These are phyloP conservation scores for Periparus ater DNA, from an alignment of 2,797 vertebrate genomes.

Conservation along the genomic window DNA sequence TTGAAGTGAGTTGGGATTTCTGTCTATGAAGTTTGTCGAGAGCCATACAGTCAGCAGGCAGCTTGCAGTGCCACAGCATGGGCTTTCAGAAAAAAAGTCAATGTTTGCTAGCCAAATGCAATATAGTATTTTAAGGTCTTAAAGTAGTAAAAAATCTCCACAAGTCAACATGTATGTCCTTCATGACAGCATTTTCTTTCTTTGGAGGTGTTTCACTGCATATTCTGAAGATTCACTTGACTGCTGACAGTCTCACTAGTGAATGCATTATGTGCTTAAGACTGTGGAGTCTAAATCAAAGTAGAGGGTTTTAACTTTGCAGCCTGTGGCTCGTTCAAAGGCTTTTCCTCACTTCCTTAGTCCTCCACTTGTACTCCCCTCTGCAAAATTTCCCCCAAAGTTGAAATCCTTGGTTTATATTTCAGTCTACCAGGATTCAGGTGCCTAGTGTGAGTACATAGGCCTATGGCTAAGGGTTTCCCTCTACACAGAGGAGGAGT, in stretches of 20 bases:
- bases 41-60: not conserved
- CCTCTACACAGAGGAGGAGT: not conserved
- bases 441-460: not conserved
- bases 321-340: not conserved
- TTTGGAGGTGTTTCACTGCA: not conserved
- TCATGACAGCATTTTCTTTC: not conserved
- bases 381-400: not conserved
- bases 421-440: not conserved
- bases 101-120: not conserved
- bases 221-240: not conserved
- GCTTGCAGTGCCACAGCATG: not conserved
- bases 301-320: not conserved
- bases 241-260: not conserved
- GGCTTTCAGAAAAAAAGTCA: not conserved
- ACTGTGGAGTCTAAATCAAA: not conserved
- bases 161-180: not conserved
- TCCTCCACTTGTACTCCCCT: not conserved
- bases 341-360: not conserved
- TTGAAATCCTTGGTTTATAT: not conserved
- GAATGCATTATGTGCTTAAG: not conserved
- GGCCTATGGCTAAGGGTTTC: not conserved
- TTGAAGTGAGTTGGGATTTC: not conserved
- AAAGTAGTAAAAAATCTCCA: not conserved
- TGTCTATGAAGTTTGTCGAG: not conserved
- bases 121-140: not conserved